Conservation (phyloP, 2,113 vertebrate genomes). For the Phalacrocorax carbo region DNA sequence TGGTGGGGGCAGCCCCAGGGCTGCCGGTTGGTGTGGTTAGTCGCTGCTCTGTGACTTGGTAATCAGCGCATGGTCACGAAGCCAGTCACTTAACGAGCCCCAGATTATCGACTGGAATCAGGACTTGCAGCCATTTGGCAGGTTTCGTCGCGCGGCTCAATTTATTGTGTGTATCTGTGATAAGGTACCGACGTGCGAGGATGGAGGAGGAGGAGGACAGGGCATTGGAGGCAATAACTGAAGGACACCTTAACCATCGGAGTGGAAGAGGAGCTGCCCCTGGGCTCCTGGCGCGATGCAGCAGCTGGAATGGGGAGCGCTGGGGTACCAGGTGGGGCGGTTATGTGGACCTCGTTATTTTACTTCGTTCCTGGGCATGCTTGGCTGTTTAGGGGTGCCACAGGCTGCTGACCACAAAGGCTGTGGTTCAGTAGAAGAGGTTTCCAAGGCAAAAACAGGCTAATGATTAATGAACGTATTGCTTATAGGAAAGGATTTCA, state of each 20-base stretch:
- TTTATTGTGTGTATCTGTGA: neutral
- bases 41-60: neutral
- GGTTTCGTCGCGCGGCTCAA: fast-evolving
- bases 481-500: neutral
- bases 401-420: neutral
- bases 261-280: neutral
- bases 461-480: neutral
- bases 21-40: neutral
- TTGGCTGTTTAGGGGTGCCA: neutral
- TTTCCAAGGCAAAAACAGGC: conserved; percentile 1
- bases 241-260: neutral
- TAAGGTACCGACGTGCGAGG: fast-evolving
- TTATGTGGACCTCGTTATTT: fast-evolving
- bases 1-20: fast-evolving
- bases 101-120: neutral
- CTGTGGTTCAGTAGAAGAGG: neutral
- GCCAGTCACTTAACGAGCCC: neutral
- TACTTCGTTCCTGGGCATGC: neutral
- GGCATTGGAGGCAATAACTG: neutral
- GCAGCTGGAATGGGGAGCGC: neutral
- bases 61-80: neutral
- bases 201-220: neutral
- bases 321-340: neutral
- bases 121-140: neutral
- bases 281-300: neutral